These are phyloP conservation scores for Euplagia quadripunctaria DNA, from an alignment of 2,888 invertebrate species.

Conservation along the genomic window DNA sequence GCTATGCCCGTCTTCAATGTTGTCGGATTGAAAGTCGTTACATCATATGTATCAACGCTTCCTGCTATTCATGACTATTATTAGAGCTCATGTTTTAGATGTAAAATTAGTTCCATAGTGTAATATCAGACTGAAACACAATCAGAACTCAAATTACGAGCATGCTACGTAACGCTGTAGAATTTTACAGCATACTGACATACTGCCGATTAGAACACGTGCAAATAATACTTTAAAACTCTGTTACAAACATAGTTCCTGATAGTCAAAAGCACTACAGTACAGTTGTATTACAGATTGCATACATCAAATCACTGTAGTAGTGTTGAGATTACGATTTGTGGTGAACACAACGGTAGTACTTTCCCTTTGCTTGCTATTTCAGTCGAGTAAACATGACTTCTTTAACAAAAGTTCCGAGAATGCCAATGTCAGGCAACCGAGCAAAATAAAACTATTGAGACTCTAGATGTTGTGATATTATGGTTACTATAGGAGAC, in stretches of 20 bases:
- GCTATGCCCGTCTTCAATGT: neutral
- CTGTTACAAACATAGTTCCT: neutral
- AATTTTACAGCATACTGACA: conserved; percentile 37
- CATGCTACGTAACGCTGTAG: conserved; percentile 45
- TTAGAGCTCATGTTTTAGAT: neutral
- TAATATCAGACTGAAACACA: conserved; percentile 46
- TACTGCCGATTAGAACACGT: neutral
- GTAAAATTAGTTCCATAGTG: conserved; percentile 38
- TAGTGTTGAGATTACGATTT: too few relatives aligned
- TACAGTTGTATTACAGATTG: too few relatives aligned
- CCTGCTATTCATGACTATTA: neutral
- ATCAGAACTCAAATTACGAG: conserved; percentile 51
- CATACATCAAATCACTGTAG: too few relatives aligned
- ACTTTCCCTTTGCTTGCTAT: too few relatives aligned
- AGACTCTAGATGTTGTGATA: too few relatives aligned
- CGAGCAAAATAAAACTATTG: too few relatives aligned
- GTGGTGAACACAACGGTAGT: too few relatives aligned
- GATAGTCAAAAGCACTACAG: too few relatives aligned
- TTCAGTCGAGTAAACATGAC: too few relatives aligned
- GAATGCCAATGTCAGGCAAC: too few relatives aligned
- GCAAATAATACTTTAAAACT: neutral
- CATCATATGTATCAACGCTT: neutral
- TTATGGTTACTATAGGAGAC: too few relatives aligned
- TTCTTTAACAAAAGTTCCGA: too few relatives aligned
- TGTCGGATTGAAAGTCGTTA: neutral